Base-by-base conservation (phyloP, 2,797 vertebrate species). In the Diceros bicornis region DNA sequence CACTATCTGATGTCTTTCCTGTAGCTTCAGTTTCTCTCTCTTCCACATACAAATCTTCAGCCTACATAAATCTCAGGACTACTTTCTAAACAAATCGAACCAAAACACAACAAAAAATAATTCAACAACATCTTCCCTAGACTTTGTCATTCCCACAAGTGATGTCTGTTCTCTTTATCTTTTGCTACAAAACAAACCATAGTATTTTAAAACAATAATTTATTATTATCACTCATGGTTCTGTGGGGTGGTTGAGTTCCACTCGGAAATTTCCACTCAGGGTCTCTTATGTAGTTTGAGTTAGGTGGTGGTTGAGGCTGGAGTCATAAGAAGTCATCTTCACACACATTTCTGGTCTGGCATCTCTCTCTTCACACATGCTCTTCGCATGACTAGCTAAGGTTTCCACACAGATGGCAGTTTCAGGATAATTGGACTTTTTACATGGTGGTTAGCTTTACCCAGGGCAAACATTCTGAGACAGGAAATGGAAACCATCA, bases 101-200 rank as follows among this genome's bases (percentile, higher is more conserved):
- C 32, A 37, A 72, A 91, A 37, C 7, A 62, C n/a, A 79, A 85
- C 1, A 91, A 89, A 62, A 71, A 81, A 47, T 6, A 52, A 69
- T 5, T 55, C n/a, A 34, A n/a, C 6, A 66, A 52, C 12, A 72
- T 92, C 27, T 62, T 81, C 50, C 18, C 61, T 87, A 66, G 34
- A 96, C 34, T 64, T 68, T 94, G 17, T 44, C 9, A 2, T 82
- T 85, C n/a, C 4, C 32, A 61, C 10, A 86, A 50, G 7, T 79
- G 18, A 72, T 59, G 10, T 44, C 2, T 52, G 1, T 50, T 87
- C 32, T 61, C 8, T 57, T 69, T 55, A 78, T n/a, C 4, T 74
- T 87, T 85, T 94, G 29, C 27, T 47, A 20, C 61, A 7, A 72
- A 97, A 95, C 6, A 97, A 79, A 20, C 1, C 9, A 32, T 57